Conservation (phyloP, 2,888 invertebrate species). For the Folsomia manolachei region DNA sequence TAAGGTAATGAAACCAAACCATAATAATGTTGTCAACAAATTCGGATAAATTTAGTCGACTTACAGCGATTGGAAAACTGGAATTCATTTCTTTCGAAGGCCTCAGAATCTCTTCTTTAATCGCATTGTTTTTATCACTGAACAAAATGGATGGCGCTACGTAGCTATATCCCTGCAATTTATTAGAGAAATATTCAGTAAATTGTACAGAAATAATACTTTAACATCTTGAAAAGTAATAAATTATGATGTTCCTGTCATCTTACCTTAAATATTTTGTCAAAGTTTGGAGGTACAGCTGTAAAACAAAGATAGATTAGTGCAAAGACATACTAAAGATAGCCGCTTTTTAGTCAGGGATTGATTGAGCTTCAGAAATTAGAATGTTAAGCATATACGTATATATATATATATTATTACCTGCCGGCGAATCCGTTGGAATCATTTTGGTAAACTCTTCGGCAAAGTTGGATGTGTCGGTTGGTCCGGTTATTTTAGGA, state of each 20-base stretch:
- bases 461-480: constrained; percentile 94
- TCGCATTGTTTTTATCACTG: constrained; percentile 65
- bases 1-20: not conserved
- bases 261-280: constrained; percentile 78
- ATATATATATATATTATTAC: not conserved
- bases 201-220: not conserved
- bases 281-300: constrained; percentile 75
- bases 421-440: constrained; percentile 86
- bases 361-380: no score
- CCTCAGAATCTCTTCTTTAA: constrained; percentile 68
- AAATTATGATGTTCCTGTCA: no score
- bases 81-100: constrained; percentile 50
- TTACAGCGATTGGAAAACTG: constrained; percentile 36
- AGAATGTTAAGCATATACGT: no score
- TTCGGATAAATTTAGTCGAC: no score
- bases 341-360: no score
- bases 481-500: constrained; percentile 77
- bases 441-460: constrained; percentile 93
- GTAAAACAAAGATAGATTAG: not conserved
- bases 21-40: no score
- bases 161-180: constrained; percentile 85
- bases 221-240: not conserved
- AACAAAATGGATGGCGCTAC: constrained; percentile 88
- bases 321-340: not conserved
- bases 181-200: constrained; percentile 27